Evolutionary conservation across 2,888 invertebrate species (phyloP), one percentile per base, ranked within the genome.

Genomic region (Chloroclystis v-ata): DNA sequence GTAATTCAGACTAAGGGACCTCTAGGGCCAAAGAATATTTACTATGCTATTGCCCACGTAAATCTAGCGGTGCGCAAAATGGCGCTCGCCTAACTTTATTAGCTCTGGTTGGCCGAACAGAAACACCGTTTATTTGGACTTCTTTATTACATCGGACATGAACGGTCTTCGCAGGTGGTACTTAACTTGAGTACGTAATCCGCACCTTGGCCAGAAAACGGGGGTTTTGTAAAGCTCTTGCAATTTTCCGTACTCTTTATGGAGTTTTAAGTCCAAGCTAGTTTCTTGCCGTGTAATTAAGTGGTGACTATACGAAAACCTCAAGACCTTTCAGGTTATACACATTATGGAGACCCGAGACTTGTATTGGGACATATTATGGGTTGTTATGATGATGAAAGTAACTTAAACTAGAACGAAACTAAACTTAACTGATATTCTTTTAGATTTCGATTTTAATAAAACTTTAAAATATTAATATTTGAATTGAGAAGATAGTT

Each of bases 1-100:
- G 20, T 20, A 5, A 20, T 20, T 5, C 20, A 20, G 20, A 5
- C 20, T 20, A 6, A 33, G 14, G 14, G 16, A 33, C 5, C 32
- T 33, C 2, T 6, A 2, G 32, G 32, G n/a, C 14, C 14, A n/a
- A 14, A 33, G n/a, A n/a, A 16, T 14, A 33, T 14, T 33, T 33
- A 54, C 50, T 44, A 50, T 54, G 43, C 32, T 32, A 32, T 32
- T 14, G 32, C 10, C 16, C n/a, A 16, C 32, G 32, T 33, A 33
- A 33, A 33, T 33, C 32, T 16, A 16, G 32, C 32, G 16, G 16
- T 13, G 13, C 32, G 16, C 14, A 33, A 33, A 33, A 33, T 33
- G 16, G 14, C 32, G 32, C 32, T 9, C 32, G 13, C n/a, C 32
- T 33, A 33, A 33, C 32, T 33, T 33, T 33, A 33, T 33, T 33